Base-by-base conservation (phyloP, 2,888 invertebrate genomes). In the Xylota segnis region DNA sequence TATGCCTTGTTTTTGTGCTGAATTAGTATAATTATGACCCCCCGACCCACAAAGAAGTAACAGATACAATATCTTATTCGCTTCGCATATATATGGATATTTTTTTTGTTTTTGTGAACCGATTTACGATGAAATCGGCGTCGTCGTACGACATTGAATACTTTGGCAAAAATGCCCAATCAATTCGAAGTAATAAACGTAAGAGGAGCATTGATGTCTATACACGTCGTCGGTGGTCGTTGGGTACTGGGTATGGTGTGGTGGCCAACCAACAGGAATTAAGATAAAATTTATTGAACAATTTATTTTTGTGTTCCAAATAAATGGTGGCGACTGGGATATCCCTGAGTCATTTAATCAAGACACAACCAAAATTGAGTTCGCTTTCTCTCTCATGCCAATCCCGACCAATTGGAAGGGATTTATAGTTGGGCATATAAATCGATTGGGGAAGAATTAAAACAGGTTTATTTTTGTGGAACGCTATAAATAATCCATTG, bases 201-300 rank as follows among this genome's bases (percentile, higher is more conserved):
- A 72, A 86, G 72, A 68, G 82, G 68, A 68, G 82, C 63, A 82
- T 82, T 82, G 76, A 76, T 79, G 66, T 70, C 52, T 14, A 65
- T 45, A 45, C 5, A 18, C 29, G 18, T n/a, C 40, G 16, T 32
- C 3, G 27, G 29, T 47, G 18, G 18, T 47, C 4, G 7, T 12
- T 4, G 47, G 14, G 43, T n/a, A 10, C 12, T 61, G 29, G 54
- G 72, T 87, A 88, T 29, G 54, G 71, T 87, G 88, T 88, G 72
- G 88, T 88, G 88, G 88, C 81, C 77, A 78, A 86, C 76, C 61
- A 81, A 87, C 82, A 68, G 74, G 88, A 88, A 89, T 89, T 88
- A 88, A 88, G 89, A 89, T 88, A 88, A 88, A 89, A 89, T 90
- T 89, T 89, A 89, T 89, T 88, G 87, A 88, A 88, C 87, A 88